Evolutionary conservation across 2,888 invertebrate genomes (phyloP).

Genomic region (Aleiodes testaceus): DNA sequence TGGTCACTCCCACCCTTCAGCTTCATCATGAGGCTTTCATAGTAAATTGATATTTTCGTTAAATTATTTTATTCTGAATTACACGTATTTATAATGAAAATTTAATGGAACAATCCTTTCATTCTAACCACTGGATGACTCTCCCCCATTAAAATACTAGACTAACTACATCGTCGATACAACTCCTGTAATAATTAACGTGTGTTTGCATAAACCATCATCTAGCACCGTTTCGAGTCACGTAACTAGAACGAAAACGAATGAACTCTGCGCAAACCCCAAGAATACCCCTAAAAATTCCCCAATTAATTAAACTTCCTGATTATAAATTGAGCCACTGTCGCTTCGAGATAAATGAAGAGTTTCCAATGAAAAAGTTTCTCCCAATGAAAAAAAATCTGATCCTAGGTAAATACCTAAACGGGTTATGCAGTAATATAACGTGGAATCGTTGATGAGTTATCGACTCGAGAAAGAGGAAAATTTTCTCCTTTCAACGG

Average conservation of each 20-base stretch:
- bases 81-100: too few species aligned
- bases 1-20: not conserved
- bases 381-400: not conserved
- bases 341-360: not conserved
- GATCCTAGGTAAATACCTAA: not conserved
- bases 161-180: not conserved
- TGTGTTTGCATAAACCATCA: conserved; percentile 4
- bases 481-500: conserved; percentile 15
- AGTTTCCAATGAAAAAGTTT: not conserved
- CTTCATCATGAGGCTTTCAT: not conserved
- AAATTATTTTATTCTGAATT: not conserved
- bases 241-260: not conserved
- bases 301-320: conserved; percentile 4
- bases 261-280: not conserved
- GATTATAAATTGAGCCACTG: not conserved
- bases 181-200: conserved; percentile 4
- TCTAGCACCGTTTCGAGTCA: not conserved
- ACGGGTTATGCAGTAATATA: not conserved
- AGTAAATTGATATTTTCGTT: conserved; percentile 2
- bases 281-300: too few species aligned
- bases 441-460: conserved; percentile 2
- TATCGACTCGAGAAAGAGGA: conserved; percentile 1
- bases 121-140: not conserved
- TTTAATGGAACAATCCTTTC: not conserved
- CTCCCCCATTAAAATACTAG: not conserved